Conservation (phyloP, 2,888 invertebrate species). For the Dione vanillae region DNA sequence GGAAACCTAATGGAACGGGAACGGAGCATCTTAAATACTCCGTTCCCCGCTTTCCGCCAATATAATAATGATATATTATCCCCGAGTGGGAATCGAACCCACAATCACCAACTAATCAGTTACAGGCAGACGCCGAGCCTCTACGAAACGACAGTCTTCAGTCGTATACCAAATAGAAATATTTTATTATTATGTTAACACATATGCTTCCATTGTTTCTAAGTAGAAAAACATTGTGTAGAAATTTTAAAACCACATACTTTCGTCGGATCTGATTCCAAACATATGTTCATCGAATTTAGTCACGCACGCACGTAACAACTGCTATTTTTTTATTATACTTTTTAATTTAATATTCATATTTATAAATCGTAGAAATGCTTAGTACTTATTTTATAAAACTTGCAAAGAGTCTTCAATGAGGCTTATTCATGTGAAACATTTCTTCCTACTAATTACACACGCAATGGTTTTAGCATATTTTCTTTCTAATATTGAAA, state of each 20-base stretch:
- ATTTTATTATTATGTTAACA: no score
- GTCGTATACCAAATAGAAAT: no score
- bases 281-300: background rate
- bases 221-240: background rate
- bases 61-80: no score
- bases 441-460: constrained; percentile 24
- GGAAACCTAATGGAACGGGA: no score
- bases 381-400: background rate
- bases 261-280: background rate
- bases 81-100: no score
- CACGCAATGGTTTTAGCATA: background rate
- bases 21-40: no score
- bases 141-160: no score
- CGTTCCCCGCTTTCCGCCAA: no score
- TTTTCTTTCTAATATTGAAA: background rate
- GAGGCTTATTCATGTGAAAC: background rate
- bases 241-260: background rate
- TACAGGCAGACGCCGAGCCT: no score
- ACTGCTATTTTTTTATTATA: background rate
- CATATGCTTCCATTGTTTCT: background rate
- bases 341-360: background rate
- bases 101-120: no score
- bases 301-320: background rate
- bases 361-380: background rate
- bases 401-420: background rate